Percentiles rank a stretch among this genome's conserved stretches.
phyloP scores from a whole-genome alignment of 2,888 invertebrate genomes.

The Scaptomyza tumidula region DNA sequence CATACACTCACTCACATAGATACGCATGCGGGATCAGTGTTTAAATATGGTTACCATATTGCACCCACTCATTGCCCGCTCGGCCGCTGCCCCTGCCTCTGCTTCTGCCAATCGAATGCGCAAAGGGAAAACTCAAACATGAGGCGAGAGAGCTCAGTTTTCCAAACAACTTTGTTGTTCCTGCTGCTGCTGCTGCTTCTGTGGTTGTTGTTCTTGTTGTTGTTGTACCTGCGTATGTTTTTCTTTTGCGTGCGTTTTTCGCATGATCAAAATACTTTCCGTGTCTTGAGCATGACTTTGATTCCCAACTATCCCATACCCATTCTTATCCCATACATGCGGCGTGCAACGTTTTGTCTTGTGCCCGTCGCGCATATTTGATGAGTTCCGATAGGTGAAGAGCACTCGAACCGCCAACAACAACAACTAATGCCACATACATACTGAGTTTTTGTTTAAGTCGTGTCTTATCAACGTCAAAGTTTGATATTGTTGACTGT shows the following conservation, averaged over 20 bases:
- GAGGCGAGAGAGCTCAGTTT: constrained; percentile 57
- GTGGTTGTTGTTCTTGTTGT: constrained; percentile 28
- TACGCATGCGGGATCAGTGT: constrained; percentile 68
- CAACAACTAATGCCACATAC: constrained; percentile 22
- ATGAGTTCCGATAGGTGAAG: constrained; percentile 72
- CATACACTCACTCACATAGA: constrained; percentile 17
- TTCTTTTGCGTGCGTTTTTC: constrained; percentile 78
- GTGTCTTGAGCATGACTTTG: constrained; percentile 43
- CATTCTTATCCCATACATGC: constrained; percentile 39
- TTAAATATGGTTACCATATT: constrained; percentile 80
- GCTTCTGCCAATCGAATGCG: constrained; percentile 32
- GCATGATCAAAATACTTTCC: constrained; percentile 74
- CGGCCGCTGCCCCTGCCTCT: constrained; percentile 16
- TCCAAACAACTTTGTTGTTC: constrained; percentile 47
- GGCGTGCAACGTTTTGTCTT: constrained; percentile 52
- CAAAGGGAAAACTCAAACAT: constrained; percentile 52
- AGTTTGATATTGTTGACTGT: constrained; percentile 44
- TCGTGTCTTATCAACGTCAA: constrained; percentile 66
- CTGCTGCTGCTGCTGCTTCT: constrained; percentile 6
- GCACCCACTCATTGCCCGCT: constrained; percentile 74
- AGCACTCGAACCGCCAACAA: constrained; percentile 23
- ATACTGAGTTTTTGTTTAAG: constrained; percentile 16
- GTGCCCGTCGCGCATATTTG: constrained; percentile 69
- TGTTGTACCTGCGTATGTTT: constrained; percentile 73
- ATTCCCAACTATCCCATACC: constrained; percentile 38